Base-by-base conservation (phyloP, 2,113 vertebrate species). In the Merops nubicus region DNA sequence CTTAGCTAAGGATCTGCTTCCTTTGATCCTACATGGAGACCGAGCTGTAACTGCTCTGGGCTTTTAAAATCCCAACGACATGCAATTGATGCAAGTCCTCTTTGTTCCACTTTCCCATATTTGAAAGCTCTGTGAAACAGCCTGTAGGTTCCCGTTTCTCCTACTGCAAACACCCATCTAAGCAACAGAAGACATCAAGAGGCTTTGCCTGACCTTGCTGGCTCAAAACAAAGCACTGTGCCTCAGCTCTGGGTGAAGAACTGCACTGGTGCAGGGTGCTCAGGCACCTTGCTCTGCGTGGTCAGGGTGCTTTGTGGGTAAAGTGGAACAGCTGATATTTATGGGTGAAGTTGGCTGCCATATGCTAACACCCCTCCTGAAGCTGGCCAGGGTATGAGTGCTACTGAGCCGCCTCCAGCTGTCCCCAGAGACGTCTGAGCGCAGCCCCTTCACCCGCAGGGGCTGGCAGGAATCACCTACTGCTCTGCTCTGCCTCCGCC, bases 301-400 rank as follows among this genome's bases (percentile, higher is more conserved):
- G 25, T 70, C 34, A 54, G 47, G 5, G 17, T 75, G 26, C 34
- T 88, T 72, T 78, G 42, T 91, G 76, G n/a, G 50, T 80, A 9
- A 45, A 84, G 54, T 59, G 82, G 83, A 90, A 19, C 74, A 93
- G 79, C 72, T 90, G 79, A 29, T 85, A 82, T 70, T 69, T 53
- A 13, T 48, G 88, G 73, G 76, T 85, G 85, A 42, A 34, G 53
- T 63, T 83, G 57, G 17, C 43, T 92, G 65, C 82, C 78, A 25
- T 96, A 42, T 93, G 85, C 75, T 95, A 67, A n/a, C 89, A 72
- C 62, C 40, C 88, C 72, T 92, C 43, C 78, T 76, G 53, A 64
- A 57, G 81, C 68, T 81, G 65, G 42, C 43, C 48, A 21, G 57
- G 62, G 67, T 26, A 42, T 0, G 0, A 65, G 54, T 47, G 60